Conservation (phyloP, 2,113 vertebrate species). For the Macquaria ambigua region DNA sequence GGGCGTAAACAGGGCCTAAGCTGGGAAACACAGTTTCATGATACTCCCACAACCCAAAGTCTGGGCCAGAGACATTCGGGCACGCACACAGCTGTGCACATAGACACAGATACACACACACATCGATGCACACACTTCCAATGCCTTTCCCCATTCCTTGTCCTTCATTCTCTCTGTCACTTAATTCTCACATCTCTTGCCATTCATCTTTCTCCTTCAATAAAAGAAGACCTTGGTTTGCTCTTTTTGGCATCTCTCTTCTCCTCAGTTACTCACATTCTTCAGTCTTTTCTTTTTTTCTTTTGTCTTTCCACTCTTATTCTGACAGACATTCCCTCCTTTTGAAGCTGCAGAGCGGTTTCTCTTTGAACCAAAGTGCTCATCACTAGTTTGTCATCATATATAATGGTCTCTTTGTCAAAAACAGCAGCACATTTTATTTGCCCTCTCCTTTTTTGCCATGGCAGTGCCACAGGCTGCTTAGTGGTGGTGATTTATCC, state of each 20-base stretch:
- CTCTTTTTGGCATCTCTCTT: conserved; percentile 37
- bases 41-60: conserved; percentile 48
- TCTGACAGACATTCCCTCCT: conserved; percentile 34
- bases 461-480: conserved; percentile 68
- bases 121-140: conserved; percentile 15
- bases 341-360: conserved; percentile 43
- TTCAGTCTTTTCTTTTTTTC: conserved; percentile 29
- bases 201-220: conserved; percentile 60
- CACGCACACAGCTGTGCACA: conserved; percentile 8
- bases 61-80: conserved; percentile 33
- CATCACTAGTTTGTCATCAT: conserved; percentile 66
- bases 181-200: conserved; percentile 47
- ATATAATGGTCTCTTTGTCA: conserved; percentile 60
- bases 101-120: conserved; percentile 10
- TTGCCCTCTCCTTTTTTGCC: conserved; percentile 54
- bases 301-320: conserved; percentile 37
- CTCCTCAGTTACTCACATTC: conserved; percentile 27
- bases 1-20: conserved; percentile 69
- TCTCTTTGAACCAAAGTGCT: conserved; percentile 62
- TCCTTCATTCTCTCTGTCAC: conserved; percentile 50
- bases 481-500: conserved; percentile 80
- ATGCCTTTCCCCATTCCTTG: conserved; percentile 13
- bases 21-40: conserved; percentile 62
- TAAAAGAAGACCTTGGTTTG: conserved; percentile 55
- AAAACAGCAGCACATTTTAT: conserved; percentile 69